Conservation (phyloP, 2,113 vertebrate genomes). For the Trematomus loennbergii region DNA sequence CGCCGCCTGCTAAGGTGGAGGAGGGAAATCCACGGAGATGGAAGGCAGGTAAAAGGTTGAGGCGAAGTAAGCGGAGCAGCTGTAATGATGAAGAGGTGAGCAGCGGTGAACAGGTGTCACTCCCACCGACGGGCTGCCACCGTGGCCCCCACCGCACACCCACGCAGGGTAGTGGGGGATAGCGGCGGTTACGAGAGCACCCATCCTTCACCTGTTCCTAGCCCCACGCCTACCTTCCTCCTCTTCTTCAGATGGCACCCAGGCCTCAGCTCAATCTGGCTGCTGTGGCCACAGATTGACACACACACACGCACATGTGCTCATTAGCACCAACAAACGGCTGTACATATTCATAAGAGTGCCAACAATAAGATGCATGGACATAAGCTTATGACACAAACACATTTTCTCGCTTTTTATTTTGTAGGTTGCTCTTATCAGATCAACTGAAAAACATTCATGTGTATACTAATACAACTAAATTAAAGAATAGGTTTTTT, state of each 20-base stretch:
- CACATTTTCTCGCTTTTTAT: constrained; percentile 21
- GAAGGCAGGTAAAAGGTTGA: constrained; percentile 49
- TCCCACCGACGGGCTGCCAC: constrained; percentile 75
- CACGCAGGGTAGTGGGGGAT: constrained; percentile 41
- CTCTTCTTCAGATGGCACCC: constrained; percentile 73
- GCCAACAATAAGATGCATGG: constrained; percentile 31
- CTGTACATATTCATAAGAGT: constrained; percentile 51
- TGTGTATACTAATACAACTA: background rate
- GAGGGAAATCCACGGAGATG: constrained; percentile 1
- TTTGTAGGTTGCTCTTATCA: background rate
- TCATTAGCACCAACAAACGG: too few relatives aligned
- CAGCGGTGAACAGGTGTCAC: constrained; percentile 79
- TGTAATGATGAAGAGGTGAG: constrained; percentile 67
- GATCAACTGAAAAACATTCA: background rate
- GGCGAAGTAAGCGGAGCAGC: constrained; percentile 59
- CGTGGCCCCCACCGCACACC: constrained; percentile 38
- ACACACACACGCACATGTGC: constrained; percentile 28
- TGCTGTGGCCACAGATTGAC: constrained; percentile 62
- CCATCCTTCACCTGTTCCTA: constrained; percentile 41
- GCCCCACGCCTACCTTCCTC: constrained; percentile 74
- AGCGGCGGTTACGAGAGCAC: constrained; percentile 41
- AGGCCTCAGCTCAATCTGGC: constrained; percentile 60
- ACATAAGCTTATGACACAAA: constrained; percentile 20
- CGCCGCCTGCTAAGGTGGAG: constrained; percentile 19
- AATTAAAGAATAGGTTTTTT: background rate